A percentile compares a stretch with the other conserved stretches of the same genome.
phyloP scores from a whole-genome alignment of 2,888 invertebrate genomes.

The Lasius fuliginosus region DNA sequence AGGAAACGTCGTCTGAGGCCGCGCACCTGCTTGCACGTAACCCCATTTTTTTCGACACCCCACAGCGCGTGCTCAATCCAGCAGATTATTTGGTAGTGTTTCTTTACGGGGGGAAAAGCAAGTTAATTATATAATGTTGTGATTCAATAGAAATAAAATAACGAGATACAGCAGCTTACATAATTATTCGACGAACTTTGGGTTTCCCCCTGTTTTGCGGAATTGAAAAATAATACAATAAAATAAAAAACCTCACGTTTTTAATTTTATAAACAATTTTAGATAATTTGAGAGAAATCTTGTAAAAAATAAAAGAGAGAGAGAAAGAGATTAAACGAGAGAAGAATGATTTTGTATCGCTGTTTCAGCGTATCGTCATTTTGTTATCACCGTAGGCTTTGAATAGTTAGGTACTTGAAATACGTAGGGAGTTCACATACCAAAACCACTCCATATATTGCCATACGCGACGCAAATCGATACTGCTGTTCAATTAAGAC shows the following conservation, averaged over 20 bases:
- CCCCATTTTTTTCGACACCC: slow-evolving; percentile 19
- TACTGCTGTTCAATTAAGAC: slow-evolving; percentile 28
- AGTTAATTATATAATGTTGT: slow-evolving; percentile 7
- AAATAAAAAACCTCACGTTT: background rate
- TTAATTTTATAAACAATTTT: background rate
- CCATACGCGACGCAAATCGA: slow-evolving; percentile 23
- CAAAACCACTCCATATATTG: background rate
- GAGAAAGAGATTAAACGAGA: background rate
- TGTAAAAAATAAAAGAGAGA: background rate
- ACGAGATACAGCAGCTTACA: background rate
- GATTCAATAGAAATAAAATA: background rate
- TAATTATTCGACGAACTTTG: background rate
- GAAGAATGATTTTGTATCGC: background rate
- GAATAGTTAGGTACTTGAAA: background rate
- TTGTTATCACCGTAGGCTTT: background rate
- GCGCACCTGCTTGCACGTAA: slow-evolving; percentile 28
- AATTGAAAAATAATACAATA: background rate
- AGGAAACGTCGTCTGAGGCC: slow-evolving; percentile 19
- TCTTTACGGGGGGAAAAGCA: background rate
- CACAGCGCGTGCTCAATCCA: slow-evolving; percentile 3
- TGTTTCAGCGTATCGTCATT: background rate
- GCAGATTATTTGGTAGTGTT: slow-evolving; percentile 13
- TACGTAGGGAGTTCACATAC: background rate
- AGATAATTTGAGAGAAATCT: background rate
- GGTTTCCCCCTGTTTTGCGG: background rate